These are phyloP conservation scores for Pherbina coryleti DNA, from an alignment of 2,888 invertebrate species.

Conservation along the genomic window DNA sequence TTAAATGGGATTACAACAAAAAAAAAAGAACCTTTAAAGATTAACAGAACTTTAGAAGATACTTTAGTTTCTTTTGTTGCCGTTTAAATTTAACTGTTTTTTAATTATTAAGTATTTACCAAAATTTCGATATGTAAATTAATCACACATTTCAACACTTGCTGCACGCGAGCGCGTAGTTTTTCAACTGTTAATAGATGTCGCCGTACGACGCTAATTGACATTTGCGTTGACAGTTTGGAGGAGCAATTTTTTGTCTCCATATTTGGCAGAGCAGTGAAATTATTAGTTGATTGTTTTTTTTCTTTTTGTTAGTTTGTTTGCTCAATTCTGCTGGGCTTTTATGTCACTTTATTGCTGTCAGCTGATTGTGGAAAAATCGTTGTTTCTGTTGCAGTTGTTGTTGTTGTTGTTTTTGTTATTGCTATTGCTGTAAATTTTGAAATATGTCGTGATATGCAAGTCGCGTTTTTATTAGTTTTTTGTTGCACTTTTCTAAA, in stretches of 20 bases:
- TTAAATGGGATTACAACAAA: slow-evolving; percentile 29
- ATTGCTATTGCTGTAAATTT: slow-evolving; percentile 44
- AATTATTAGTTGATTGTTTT: background rate
- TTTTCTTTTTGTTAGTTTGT: background rate
- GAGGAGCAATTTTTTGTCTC: slow-evolving; percentile 4
- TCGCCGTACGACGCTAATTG: slow-evolving; percentile 57
- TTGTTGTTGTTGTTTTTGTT: slow-evolving; percentile 43
- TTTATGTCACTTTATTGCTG: slow-evolving; percentile 2
- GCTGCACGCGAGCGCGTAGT: slow-evolving; percentile 65
- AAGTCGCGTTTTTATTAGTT: background rate
- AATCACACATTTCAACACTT: slow-evolving; percentile 68
- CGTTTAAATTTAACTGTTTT: background rate
- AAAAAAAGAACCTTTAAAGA: background rate
- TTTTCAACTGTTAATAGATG: slow-evolving; percentile 65
- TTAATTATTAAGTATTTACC: slow-evolving; percentile 58
- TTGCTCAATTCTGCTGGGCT: background rate
- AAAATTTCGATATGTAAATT: slow-evolving; percentile 69
- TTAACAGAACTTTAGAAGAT: background rate
- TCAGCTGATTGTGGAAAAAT: background rate
- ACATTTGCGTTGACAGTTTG: slow-evolving; percentile 43
- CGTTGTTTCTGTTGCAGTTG: slow-evolving; percentile 23
- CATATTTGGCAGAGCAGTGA: background rate
- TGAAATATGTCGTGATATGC: background rate
- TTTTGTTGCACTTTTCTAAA: background rate
- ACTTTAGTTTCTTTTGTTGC: background rate